A percentile compares a stretch with the other conserved stretches of the same genome.
phyloP scores from a whole-genome alignment of 2,113 vertebrate genomes.

The Pelmatolapia mariae region DNA sequence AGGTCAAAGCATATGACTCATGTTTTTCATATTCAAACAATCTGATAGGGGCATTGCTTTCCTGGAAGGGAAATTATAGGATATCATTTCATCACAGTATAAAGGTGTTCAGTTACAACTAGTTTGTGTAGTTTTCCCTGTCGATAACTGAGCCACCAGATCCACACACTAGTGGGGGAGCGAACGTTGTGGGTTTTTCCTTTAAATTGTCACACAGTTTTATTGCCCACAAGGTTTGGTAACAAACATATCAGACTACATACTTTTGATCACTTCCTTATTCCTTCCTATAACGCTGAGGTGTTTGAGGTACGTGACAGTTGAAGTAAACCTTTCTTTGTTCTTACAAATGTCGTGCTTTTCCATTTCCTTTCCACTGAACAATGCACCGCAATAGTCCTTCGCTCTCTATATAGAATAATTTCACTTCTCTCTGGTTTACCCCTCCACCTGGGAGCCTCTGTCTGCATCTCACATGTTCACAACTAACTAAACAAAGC shows the following conservation, averaged over 20 bases:
- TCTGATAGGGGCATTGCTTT: neutral
- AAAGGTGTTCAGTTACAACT: neutral
- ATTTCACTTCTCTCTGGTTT: neutral
- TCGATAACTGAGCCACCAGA: neutral
- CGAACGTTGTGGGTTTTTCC: neutral
- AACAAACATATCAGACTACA: neutral
- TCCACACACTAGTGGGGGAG: neutral
- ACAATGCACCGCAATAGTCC: neutral
- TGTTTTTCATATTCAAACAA: neutral
- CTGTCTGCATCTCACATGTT: neutral
- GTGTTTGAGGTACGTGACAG: neutral
- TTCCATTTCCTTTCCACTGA: neutral
- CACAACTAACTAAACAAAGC: neutral
- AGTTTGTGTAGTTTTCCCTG: neutral
- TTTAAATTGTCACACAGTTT: neutral
- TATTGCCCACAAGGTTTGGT: neutral
- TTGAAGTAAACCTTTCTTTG: neutral
- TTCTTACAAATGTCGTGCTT: neutral
- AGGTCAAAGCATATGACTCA: neutral
- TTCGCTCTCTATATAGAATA: neutral
- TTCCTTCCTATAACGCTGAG: neutral
- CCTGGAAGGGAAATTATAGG: neutral
- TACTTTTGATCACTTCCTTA: neutral
- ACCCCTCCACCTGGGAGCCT: neutral
- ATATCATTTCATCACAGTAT: neutral